Conservation (phyloP, 2,797 vertebrate species). For the Poeciliopsis paucimaculata region DNA sequence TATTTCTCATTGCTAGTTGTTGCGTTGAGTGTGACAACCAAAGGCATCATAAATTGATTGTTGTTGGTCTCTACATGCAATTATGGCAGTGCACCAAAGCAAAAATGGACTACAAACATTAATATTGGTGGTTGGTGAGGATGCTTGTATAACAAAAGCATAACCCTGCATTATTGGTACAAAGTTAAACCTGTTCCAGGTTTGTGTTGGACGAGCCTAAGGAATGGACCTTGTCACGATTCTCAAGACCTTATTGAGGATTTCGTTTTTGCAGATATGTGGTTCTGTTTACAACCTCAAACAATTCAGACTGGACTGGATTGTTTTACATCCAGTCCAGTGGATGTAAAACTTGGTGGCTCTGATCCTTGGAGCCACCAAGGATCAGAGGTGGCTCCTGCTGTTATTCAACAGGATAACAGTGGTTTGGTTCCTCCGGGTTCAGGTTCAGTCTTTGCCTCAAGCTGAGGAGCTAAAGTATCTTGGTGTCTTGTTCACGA, state of each 20-base stretch:
- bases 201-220: background rate
- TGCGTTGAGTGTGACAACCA: background rate
- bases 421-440: background rate
- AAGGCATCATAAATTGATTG: background rate
- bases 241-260: background rate
- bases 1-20: background rate
- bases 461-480: background rate
- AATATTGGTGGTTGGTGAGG: background rate
- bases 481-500: background rate
- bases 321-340: no score
- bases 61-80: background rate
- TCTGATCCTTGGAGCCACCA: no score
- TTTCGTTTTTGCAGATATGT: background rate
- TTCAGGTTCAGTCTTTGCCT: background rate
- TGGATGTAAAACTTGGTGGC: no score
- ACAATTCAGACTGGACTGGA: background rate
- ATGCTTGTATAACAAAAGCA: background rate
- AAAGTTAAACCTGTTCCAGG: background rate
- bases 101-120: background rate
- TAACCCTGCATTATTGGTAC: background rate
- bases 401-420: background rate
- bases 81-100: background rate
- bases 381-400: background rate
- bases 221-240: background rate
- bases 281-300: background rate